Evolutionary conservation across 2,888 invertebrate genomes (phyloP), one percentile per base, ranked within the genome.

Genomic region (Halictus quadricinctus): DNA sequence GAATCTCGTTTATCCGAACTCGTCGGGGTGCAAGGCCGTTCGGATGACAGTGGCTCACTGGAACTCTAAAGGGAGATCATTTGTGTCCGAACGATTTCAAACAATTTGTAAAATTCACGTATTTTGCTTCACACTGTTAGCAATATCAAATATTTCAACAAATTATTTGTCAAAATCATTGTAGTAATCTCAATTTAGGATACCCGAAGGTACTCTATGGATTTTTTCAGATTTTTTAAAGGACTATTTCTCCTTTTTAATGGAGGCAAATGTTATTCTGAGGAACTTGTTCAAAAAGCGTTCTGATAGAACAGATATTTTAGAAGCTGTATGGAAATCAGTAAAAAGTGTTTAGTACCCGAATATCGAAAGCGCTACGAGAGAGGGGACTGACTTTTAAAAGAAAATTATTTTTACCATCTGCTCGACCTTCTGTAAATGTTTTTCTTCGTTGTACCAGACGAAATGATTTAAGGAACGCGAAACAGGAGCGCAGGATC

Each of bases 341-440:
- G n/a, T 58, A 58, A 58, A 15, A 64, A 15, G 29, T 29, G 29
- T 64, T 64, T 58, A 58, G n/a, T 4, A 64, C 7, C 13, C 8
- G 15, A 66, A 36, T 54, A 54, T n/a, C n/a, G 18, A 15, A 66
- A 8, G 7, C 15, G 15, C 10, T n/a, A 10, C 10, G n/a, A 41
- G 69, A 41, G 10, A 41, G 41, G 13, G 36, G 70, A 1, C 70
- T 43, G 4, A 5, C 43, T 70, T 43, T 43, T 70, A 70, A 41
- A 70, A 69, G 66, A 69, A 81, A 78, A 86, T 83, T 83, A 86
- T 87, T 86, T 83, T 86, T 83, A 86, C 80, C 87, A 76, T 78
- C 76, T 72, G 79, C 46, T 50, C 29, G n/a, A 21, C 7, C 75
- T 54, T 83, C 64, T 21, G 48, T 72, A 54, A 78, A 81, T 87